Percentiles rank a stretch among this genome's conserved stretches.
phyloP scores from a whole-genome alignment of 2,888 invertebrate species.

The Lampropteryx suffumata region DNA sequence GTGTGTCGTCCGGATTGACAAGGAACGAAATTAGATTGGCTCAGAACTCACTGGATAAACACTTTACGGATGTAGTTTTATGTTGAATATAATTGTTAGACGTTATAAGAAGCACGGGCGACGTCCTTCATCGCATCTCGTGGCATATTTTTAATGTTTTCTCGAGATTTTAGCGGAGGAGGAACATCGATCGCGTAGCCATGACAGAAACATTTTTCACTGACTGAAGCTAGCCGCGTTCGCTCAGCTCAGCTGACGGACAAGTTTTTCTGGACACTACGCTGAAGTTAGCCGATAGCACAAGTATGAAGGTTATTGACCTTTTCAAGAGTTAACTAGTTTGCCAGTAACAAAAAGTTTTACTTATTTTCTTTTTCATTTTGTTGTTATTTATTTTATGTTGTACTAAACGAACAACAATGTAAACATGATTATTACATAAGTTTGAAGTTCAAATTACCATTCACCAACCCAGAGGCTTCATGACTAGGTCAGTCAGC shows the following conservation, averaged over 20 bases:
- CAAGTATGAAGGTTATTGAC: slow-evolving; percentile 57
- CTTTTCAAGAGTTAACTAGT: slow-evolving; percentile 43
- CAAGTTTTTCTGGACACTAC: slow-evolving; percentile 54
- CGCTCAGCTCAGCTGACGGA: slow-evolving; percentile 80
- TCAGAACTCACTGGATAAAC: slow-evolving; percentile 73
- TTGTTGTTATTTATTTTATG: too few species aligned
- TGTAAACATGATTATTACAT: too few species aligned
- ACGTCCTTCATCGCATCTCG: slow-evolving; percentile 54
- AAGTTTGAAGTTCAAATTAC: too few species aligned
- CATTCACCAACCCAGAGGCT: too few species aligned
- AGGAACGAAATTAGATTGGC: slow-evolving; percentile 77
- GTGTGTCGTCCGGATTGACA: slow-evolving; percentile 63
- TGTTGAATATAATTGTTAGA: slow-evolving; percentile 57
- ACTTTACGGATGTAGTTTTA: slow-evolving; percentile 58
- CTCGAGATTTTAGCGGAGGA: slow-evolving; percentile 65
- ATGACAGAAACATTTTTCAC: slow-evolving; percentile 76
- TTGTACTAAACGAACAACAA: too few species aligned
- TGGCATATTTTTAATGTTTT: slow-evolving; percentile 75
- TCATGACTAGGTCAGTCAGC: too few species aligned
- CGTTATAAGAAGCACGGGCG: slow-evolving; percentile 44
- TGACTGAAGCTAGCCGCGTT: slow-evolving; percentile 64
- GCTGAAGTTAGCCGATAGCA: slow-evolving; percentile 57
- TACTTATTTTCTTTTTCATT: neutral
- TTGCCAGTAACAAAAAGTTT: slow-evolving; percentile 34
- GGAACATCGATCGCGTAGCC: slow-evolving; percentile 77